These are phyloP conservation scores for Ceyx margarethae DNA, from an alignment of 2,113 vertebrate species.

Conservation along the genomic window DNA sequence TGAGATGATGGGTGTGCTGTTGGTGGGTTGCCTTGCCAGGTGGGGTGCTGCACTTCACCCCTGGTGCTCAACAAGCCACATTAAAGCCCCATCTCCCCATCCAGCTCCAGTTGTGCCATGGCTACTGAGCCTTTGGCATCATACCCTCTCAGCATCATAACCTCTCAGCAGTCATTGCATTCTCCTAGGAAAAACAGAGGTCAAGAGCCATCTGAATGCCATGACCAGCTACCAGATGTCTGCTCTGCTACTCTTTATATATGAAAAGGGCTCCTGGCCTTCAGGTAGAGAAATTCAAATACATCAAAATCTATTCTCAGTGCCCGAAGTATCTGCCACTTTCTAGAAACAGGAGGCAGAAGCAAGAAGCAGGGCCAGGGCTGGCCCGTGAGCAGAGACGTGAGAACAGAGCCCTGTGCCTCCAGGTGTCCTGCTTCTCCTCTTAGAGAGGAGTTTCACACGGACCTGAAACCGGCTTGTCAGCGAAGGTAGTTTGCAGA, in stretches of 20 bases:
- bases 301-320: neutral
- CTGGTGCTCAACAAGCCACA: neutral
- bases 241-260: neutral
- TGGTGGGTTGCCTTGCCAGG: neutral
- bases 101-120: rapidly evolving
- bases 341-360: neutral
- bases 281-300: neutral
- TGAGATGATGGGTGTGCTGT: neutral
- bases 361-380: neutral
- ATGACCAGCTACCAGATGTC: neutral
- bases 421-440: neutral
- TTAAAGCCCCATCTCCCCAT: neutral
- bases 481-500: neutral
- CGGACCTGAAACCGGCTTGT: neutral
- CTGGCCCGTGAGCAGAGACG: neutral
- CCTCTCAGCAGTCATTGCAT: neutral
- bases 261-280: neutral
- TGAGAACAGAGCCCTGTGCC: neutral
- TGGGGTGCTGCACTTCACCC: neutral
- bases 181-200: neutral
- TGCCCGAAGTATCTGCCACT: neutral
- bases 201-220: rapidly evolving
- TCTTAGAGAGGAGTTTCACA: neutral
- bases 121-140: neutral
- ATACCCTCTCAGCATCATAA: neutral